Evolutionary conservation across 2,797 vertebrate genomes (phyloP), one percentile per base, ranked within the genome.

Genomic region (Sebastes nivosus): DNA sequence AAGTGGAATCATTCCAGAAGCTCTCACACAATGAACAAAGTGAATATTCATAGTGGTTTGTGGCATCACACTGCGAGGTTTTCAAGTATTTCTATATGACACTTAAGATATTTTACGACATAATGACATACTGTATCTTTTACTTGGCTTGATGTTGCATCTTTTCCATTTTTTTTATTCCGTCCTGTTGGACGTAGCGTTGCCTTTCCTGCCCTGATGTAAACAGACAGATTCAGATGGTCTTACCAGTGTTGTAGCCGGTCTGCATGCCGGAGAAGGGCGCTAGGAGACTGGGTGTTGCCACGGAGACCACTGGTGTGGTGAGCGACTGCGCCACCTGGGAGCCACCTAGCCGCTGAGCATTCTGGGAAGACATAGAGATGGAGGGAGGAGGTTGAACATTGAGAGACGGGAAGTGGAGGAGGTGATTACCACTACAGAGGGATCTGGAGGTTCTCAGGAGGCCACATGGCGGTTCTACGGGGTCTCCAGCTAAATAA

Each of bases 191-290:
- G 75, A 65, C 5, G 55, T 6, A 5, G 55, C 4, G 4, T 32
- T 5, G 16, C 36, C 1, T 59, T 54, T 24, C 9, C 25, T 24
- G 32, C 9, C 13, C 71, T 58, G 34, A 79, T 24, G 72, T 46
- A 11, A 81, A 77, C 54, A n/a, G 46, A 84, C 77, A 72, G 54
- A 67, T 18, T 58, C 13, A 16, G 12, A n/a, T 38, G 25, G 72
- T 71, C 96, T 96, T 77, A 99, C 98, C 98, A 86, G 98, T 97
- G 95, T 97, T 99, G 96, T 99, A 99, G 0, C 97, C 96, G 0
- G 98, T 98, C 92, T 97, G 97, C 98, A 99, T 98, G 86, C 97
- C 95, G 0, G 97, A 98, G 94, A 99, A 99, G 24, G 98, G 97
- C 83, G 97, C 97, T 87, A 99, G 96, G 91, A 99, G 95, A 88